A percentile compares a stretch with the other conserved stretches of the same genome.
Evolutionary conservation across 1,140 invertebrate genomes (phyloP).

Genomic region (Marisa cornuarietis): DNA sequence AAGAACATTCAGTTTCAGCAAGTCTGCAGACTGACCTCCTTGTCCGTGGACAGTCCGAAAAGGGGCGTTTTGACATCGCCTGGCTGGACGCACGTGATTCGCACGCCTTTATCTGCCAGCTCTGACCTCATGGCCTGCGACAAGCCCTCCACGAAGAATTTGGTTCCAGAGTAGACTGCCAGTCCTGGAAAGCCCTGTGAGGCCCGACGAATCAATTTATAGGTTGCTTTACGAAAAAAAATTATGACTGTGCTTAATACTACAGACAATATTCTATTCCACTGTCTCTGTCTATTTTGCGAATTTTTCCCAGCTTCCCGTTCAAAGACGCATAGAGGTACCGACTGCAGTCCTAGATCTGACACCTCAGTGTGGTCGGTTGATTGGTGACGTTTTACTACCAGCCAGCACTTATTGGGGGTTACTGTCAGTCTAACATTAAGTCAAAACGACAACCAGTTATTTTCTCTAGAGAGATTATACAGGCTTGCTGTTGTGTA

Average conservation of each 20-base stretch:
- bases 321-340: too few relatives aligned
- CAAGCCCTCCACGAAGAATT: conserved; percentile 68
- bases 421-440: too few relatives aligned
- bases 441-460: too few relatives aligned
- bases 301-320: not conserved
- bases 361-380: too few relatives aligned
- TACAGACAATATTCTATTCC: not conserved
- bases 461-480: too few relatives aligned
- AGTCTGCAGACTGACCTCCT: conserved; percentile 53
- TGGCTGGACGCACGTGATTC: conserved; percentile 67
- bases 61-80: conserved; percentile 68
- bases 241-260: not conserved
- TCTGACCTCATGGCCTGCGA: conserved; percentile 66
- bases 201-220: not conserved
- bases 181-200: conserved; percentile 66
- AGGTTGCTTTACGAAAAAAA: not conserved
- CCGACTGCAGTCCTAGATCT: too few relatives aligned
- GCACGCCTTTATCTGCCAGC: conserved; percentile 58
- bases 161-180: conserved; percentile 68
- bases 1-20: too few relatives aligned
- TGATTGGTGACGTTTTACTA: too few relatives aligned
- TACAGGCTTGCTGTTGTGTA: too few relatives aligned
- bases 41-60: conserved; percentile 59
- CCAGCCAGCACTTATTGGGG: too few relatives aligned
- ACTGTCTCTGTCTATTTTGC: too few relatives aligned